Base-by-base conservation (phyloP, 2,113 vertebrate genomes). In the Drymodes brunneopygia region DNA sequence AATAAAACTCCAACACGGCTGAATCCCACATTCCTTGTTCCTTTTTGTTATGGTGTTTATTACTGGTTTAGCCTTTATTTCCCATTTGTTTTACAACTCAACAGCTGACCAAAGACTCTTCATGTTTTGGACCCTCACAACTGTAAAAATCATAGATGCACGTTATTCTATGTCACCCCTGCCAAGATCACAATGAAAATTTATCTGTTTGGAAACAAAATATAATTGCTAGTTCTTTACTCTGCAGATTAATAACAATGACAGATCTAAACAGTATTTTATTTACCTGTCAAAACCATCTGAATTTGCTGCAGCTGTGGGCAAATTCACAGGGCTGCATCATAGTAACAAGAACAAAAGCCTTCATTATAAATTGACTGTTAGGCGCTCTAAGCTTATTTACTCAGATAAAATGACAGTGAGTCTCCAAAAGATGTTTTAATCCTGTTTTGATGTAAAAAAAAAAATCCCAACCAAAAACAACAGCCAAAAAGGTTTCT, bases 271-370 rank as follows among this genome's bases (percentile, higher is more conserved):
- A 71, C 51, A 89, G 73, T 91, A 65, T 87, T 96, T 95, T 97
- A 84, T 95, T 94, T 94, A 95, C 94, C 95, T 97, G 89, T 92
- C 95, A 94, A 83, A 96, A 94, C 13, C 71, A 78, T 71, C 80
- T 92, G 93, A 93, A 96, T 86, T 78, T 66, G 79, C 75, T 95
- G 92, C 90, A 96, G 95, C 88, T 90, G 80, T 95, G 88, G 90
- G 82, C 82, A 96, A 92, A 96, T 96, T 83, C 88, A 57, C 51
- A 36, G 48, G 75, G 67, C 88, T 93, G 88, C 92, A 93, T 92
- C 80, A 71, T 19, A 33, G 71, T 61, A 66, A 67, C 56, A 81
- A 90, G 94, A 96, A 91, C 90, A 97, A 95, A 94, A 92, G 66
- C 85, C 67, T 93, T 95, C 87, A 58, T 94, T 95, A 86, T 81